Percentiles rank a stretch among this genome's conserved stretches.
Evolutionary conservation across 2,888 invertebrate genomes (phyloP).

Genomic region (Hypercompe scribonia): DNA sequence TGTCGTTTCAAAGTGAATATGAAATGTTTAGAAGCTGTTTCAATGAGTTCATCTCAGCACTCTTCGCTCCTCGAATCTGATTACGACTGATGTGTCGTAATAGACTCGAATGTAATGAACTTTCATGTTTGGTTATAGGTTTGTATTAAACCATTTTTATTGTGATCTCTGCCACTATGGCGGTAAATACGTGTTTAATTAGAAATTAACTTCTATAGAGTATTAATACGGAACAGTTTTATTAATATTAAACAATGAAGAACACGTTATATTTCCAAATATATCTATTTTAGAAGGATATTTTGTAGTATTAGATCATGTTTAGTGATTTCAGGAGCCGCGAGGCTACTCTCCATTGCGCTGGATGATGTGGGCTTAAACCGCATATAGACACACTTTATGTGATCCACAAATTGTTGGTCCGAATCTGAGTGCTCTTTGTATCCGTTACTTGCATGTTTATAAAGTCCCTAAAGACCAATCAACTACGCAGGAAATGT

Average conservation of each 20-base stretch:
- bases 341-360: too few species aligned
- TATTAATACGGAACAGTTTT: not conserved
- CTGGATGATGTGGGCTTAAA: too few species aligned
- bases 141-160: conserved; percentile 17
- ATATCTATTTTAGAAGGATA: too few species aligned
- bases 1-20: conserved; percentile 50
- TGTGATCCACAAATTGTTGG: too few species aligned
- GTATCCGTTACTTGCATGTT: too few species aligned
- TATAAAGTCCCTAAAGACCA: too few species aligned
- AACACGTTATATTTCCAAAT: too few species aligned
- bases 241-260: not conserved
- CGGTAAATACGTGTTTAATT: not conserved
- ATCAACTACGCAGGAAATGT: too few species aligned
- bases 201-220: not conserved
- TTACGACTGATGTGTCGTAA: conserved; percentile 31
- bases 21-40: conserved; percentile 54
- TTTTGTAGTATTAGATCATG: too few species aligned
- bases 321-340: too few species aligned
- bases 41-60: conserved; percentile 47
- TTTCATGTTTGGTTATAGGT: conserved; percentile 16
- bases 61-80: conserved; percentile 45
- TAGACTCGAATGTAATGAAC: conserved; percentile 15
- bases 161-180: not conserved
- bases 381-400: too few species aligned
- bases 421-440: too few species aligned